A percentile compares a stretch with the other conserved stretches of the same genome.
Evolutionary conservation across 1,140 invertebrate genomes (phyloP).

Genomic region (Brachionus paranguensis): DNA sequence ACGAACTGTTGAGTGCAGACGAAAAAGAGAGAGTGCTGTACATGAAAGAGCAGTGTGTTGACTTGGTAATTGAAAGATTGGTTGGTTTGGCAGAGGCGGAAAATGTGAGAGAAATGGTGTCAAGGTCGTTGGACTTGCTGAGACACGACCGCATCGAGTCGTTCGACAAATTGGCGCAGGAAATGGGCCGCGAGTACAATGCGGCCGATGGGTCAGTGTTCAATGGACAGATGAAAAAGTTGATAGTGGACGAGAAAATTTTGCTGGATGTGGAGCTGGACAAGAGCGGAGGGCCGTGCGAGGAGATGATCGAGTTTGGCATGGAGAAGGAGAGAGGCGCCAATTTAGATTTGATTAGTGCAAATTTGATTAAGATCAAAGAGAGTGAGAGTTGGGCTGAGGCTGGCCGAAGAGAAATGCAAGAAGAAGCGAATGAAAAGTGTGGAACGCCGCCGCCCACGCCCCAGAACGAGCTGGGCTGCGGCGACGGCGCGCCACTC

Average conservation of each 20-base stretch:
- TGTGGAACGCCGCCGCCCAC: not conserved
- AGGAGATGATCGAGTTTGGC: constrained; percentile 6
- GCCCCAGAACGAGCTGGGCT: not conserved
- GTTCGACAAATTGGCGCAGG: not conserved
- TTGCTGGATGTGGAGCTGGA: not conserved
- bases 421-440: too few relatives aligned
- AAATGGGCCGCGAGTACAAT: not conserved
- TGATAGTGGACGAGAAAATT: not conserved
- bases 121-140: not conserved
- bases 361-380: not conserved
- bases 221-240: not conserved
- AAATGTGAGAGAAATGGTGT: not conserved
- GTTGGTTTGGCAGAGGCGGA: not conserved
- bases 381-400: not conserved
- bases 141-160: constrained; percentile 26
- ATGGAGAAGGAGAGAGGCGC: not conserved
- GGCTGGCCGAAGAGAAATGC: not conserved
- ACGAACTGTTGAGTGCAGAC: not conserved
- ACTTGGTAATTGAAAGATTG: not conserved
- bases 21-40: constrained; percentile 24
- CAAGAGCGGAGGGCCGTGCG: not conserved
- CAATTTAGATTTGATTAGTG: not conserved
- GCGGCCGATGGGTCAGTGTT: not conserved
- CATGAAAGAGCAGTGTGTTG: constrained; percentile 25
- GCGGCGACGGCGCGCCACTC: not conserved